These are phyloP conservation scores for Rhinoraja longicauda DNA, from an alignment of 2,797 vertebrate species.

Conservation along the genomic window DNA sequence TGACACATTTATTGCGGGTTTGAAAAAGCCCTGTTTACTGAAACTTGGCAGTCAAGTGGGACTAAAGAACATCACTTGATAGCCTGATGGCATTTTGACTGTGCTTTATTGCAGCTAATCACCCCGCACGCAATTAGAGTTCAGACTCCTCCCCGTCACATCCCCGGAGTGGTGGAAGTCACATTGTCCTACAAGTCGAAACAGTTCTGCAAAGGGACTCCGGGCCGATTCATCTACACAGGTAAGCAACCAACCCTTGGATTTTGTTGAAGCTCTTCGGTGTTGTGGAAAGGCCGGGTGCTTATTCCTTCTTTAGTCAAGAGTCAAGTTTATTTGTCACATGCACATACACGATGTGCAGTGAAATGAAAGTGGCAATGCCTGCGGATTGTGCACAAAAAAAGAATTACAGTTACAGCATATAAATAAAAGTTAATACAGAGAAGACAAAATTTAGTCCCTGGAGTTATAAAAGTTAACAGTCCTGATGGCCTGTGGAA, in stretches of 20 bases:
- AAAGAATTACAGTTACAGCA: no score
- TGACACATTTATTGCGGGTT: conserved; percentile 61
- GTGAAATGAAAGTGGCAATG: no score
- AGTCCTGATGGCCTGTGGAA: no score
- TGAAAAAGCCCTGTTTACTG: conserved; percentile 57
- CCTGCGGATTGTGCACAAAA: no score
- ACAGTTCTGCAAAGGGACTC: conserved; percentile 97
- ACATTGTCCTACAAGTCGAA: conserved; percentile 97
- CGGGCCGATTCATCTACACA: conserved; percentile 96
- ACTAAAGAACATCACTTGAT: conserved; percentile 48
- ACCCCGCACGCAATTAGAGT: conserved; percentile 95
- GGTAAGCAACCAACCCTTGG: conserved; percentile 57
- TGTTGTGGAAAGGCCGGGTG: background rate
- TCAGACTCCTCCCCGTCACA: conserved; percentile 79
- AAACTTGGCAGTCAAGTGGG: conserved; percentile 50
- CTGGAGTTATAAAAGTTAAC: no score
- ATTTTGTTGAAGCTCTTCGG: background rate
- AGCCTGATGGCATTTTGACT: conserved; percentile 45
- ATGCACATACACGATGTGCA: no score
- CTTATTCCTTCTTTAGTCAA: background rate
- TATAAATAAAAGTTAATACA: no score
- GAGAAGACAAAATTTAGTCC: no score
- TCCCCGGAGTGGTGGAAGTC: conserved; percentile 90
- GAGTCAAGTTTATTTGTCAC: no score
- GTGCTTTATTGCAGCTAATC: conserved; percentile 70